Evolutionary conservation across 2,888 invertebrate species (phyloP).

Genomic region (Mystacides longicornis): DNA sequence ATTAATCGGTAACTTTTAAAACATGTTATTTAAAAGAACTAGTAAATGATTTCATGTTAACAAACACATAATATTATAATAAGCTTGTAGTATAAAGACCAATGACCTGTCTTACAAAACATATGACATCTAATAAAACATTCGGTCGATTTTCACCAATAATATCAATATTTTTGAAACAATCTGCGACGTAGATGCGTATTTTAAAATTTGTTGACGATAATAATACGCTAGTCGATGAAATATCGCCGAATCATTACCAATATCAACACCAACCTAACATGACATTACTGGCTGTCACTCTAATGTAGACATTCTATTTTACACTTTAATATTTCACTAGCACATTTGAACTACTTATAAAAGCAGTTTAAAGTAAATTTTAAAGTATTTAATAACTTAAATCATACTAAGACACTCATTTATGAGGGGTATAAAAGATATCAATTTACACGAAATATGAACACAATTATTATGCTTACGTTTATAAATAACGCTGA

Average conservation of each 20-base stretch:
- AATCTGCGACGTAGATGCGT: not conserved
- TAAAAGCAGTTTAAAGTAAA: too few relatives aligned
- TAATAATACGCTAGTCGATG: not conserved
- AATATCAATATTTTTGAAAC: not conserved
- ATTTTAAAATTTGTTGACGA: not conserved
- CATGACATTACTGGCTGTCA: not conserved
- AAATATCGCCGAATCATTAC: constrained; percentile 2
- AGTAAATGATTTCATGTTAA: too few relatives aligned
- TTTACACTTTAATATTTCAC: too few relatives aligned
- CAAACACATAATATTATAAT: too few relatives aligned
- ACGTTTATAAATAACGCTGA: constrained; percentile 20
- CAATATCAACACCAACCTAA: constrained; percentile 1
- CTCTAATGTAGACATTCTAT: too few relatives aligned
- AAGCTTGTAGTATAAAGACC: not conserved
- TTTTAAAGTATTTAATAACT: too few relatives aligned
- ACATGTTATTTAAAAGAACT: too few relatives aligned
- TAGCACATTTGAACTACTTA: too few relatives aligned
- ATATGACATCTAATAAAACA: not conserved
- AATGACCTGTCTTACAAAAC: not conserved
- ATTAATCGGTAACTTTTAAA: too few relatives aligned
- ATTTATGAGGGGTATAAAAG: not conserved
- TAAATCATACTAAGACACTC: not conserved
- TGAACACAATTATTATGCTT: constrained; percentile 2
- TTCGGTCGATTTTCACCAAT: not conserved
- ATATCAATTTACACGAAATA: not conserved